A percentile compares a stretch with the other conserved stretches of the same genome.
phyloP scores from a whole-genome alignment of 2,888 invertebrate species.

The Tetramorium bicarinatum region DNA sequence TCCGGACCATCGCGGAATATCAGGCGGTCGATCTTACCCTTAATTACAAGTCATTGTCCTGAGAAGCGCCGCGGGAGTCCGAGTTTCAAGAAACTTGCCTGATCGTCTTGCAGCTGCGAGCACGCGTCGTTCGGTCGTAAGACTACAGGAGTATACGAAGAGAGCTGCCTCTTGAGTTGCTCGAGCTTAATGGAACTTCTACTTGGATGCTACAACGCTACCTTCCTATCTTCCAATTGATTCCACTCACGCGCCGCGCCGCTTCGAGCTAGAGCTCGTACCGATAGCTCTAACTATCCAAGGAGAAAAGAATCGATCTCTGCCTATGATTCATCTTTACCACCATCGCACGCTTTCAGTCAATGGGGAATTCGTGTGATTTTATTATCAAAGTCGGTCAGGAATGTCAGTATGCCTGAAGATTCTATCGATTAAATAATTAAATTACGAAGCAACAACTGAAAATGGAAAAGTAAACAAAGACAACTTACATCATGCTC shows the following conservation, averaged over 20 bases:
- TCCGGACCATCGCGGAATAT: constrained; percentile 58
- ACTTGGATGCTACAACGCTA: constrained; percentile 49
- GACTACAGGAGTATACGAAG: constrained; percentile 62
- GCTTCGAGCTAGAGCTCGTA: constrained; percentile 46
- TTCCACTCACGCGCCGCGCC: constrained; percentile 74
- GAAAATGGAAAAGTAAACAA: constrained; percentile 14
- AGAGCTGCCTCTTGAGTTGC: constrained; percentile 60
- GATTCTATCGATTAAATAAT: constrained; percentile 18
- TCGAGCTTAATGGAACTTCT: constrained; percentile 71
- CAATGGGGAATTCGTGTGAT: constrained; percentile 25
- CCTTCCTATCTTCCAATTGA: constrained; percentile 68
- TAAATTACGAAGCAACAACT: constrained; percentile 12
- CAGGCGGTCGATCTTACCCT: constrained; percentile 66
- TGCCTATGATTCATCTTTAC: constrained; percentile 56
- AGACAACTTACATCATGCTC: not conserved
- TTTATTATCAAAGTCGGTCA: constrained; percentile 33
- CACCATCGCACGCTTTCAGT: constrained; percentile 25
- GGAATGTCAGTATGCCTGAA: constrained; percentile 5
- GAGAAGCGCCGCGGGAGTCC: constrained; percentile 41
- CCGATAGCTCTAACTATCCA: constrained; percentile 57
- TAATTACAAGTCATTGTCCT: constrained; percentile 74
- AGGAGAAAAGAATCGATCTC: constrained; percentile 60
- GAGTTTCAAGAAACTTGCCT: constrained; percentile 67
- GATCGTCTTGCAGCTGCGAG: constrained; percentile 69
- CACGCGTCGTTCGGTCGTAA: constrained; percentile 59